Conservation (phyloP, 2,888 invertebrate genomes). For the Zelleria hepariella region DNA sequence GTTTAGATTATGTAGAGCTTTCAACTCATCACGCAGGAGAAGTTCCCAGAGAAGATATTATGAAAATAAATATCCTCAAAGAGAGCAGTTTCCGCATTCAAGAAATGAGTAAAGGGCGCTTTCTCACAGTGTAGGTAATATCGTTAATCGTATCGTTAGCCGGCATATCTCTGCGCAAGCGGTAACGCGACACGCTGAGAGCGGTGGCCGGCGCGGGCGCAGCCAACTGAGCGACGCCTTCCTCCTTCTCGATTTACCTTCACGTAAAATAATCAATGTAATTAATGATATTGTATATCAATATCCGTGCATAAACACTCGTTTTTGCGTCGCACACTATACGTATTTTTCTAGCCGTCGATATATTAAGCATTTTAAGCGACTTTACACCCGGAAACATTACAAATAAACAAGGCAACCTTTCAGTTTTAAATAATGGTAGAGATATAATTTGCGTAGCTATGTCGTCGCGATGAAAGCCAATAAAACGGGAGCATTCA, state of each 20-base stretch:
- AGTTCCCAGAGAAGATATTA: neutral
- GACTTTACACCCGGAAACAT: too few species aligned
- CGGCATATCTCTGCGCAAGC: conserved; percentile 21
- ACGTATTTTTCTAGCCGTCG: too few species aligned
- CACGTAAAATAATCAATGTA: neutral
- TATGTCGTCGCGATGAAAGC: conserved; percentile 31
- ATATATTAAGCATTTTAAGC: too few species aligned
- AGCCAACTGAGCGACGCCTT: conserved; percentile 50
- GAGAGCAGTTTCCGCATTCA: neutral
- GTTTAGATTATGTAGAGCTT: neutral
- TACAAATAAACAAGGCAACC: too few species aligned
- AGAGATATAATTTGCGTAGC: neutral
- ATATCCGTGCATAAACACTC: neutral
- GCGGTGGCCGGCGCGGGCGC: conserved; percentile 54
- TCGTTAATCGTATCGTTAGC: conserved; percentile 16
- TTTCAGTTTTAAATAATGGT: neutral
- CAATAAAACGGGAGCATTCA: conserved; percentile 67
- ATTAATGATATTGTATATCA: neutral
- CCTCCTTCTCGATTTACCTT: conserved; percentile 60
- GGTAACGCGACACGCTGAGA: conserved; percentile 62
- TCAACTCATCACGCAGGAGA: neutral
- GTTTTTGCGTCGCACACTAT: too few species aligned
- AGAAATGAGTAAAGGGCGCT: conserved; percentile 4
- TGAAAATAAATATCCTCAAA: neutral
- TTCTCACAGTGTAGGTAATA: conserved; percentile 25